A percentile compares a stretch with the other conserved stretches of the same genome.
Evolutionary conservation across 1,140 invertebrate species (phyloP).

Genomic region (Nixonia krombeini): DNA sequence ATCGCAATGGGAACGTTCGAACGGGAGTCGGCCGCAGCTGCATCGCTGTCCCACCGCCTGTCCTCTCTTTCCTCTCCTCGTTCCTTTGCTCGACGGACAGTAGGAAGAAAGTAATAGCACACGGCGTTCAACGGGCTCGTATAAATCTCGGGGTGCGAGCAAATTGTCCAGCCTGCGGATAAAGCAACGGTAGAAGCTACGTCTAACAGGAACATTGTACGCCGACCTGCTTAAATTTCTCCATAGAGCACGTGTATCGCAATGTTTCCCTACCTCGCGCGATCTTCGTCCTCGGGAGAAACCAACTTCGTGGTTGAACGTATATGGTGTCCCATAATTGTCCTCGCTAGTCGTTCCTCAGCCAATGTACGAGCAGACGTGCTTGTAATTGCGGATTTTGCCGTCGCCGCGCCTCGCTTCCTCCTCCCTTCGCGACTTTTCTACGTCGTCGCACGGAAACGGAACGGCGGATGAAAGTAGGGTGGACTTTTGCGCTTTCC

Average conservation of each 20-base stretch:
- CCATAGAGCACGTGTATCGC: neutral
- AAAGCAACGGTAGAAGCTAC: constrained; percentile 45
- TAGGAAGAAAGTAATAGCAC: constrained; percentile 53
- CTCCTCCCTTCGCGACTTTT: constrained; percentile 6
- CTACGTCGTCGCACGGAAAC: too few relatives aligned
- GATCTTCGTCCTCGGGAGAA: constrained; percentile 31
- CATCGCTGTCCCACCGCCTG: neutral
- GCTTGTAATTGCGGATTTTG: constrained; percentile 21
- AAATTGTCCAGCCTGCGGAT: constrained; percentile 58
- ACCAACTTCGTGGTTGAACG: constrained; percentile 55
- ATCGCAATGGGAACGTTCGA: constrained; percentile 2
- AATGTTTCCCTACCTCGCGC: too few relatives aligned
- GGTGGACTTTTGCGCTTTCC: too few relatives aligned
- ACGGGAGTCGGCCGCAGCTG: constrained; percentile 6
- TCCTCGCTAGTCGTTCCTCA: too few relatives aligned
- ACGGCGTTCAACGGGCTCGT: constrained; percentile 33
- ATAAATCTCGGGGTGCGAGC: constrained; percentile 62
- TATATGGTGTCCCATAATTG: constrained; percentile 62
- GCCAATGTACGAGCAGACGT: too few relatives aligned
- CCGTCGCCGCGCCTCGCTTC: constrained; percentile 1
- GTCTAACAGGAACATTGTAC: constrained; percentile 11
- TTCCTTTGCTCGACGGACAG: constrained; percentile 8
- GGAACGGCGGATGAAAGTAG: too few relatives aligned
- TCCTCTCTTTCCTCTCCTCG: neutral
- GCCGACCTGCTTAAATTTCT: neutral